phyloP scores from a whole-genome alignment of 2,888 invertebrate genomes.

The Ecdyonurus torrentis region DNA sequence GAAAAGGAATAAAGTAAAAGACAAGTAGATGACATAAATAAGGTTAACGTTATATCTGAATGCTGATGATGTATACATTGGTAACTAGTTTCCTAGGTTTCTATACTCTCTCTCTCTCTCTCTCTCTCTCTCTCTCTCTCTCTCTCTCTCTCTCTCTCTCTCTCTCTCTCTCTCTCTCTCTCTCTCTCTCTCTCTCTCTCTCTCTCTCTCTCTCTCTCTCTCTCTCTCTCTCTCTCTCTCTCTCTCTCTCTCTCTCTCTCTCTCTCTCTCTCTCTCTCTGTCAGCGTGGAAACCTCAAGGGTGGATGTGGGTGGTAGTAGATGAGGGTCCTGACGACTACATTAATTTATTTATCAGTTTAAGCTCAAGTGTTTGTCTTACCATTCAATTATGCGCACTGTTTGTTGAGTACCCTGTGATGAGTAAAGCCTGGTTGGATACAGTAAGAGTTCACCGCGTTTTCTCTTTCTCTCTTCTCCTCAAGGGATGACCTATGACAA shows the following conservation, averaged over 20 bases:
- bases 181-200: background rate
- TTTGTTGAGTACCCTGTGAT: background rate
- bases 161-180: background rate
- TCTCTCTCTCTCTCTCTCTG: background rate
- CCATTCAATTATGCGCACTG: background rate
- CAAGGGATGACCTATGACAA: background rate
- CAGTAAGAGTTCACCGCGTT: no score
- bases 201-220: no score
- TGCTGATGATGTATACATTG: no score
- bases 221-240: background rate
- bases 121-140: background rate
- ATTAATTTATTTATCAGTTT: conserved; percentile 10
- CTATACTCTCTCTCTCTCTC: no score
- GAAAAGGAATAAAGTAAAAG: no score
- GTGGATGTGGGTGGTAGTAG: conserved; percentile 5
- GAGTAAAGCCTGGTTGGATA: background rate
- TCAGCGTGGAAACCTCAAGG: no score
- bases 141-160: background rate
- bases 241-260: background rate
- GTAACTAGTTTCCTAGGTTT: no score
- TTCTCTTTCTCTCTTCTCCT: background rate
- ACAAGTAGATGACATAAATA: no score
- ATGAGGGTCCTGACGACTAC: conserved; percentile 18
- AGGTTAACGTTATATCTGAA: no score
- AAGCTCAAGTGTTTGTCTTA: background rate